A percentile compares a stretch with the other conserved stretches of the same genome.
These are phyloP conservation scores for Meriones psammophilus DNA, from an alignment of 2,797 vertebrate genomes.

Conservation along the genomic window DNA sequence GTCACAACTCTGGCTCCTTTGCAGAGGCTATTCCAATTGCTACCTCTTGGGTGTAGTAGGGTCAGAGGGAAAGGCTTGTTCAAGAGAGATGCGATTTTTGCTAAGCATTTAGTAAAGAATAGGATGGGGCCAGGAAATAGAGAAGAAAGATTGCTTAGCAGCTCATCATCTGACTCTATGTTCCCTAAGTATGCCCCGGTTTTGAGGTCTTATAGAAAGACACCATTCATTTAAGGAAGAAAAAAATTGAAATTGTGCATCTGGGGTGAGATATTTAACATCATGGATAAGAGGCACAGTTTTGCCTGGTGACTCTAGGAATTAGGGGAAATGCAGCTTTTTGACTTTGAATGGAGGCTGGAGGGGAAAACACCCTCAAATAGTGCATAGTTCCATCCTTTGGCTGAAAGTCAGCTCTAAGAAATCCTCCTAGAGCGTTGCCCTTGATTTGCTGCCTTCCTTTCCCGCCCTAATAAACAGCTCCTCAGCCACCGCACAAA, in stretches of 20 bases:
- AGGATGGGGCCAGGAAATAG: neutral
- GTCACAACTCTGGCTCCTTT: fast-evolving
- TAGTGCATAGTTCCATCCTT: neutral
- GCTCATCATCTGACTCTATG: neutral
- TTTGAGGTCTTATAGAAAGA: neutral
- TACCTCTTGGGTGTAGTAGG: too few relatives aligned
- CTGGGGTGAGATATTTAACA: conserved; percentile 33
- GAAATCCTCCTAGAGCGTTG: neutral
- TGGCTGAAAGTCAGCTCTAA: conserved; percentile 42
- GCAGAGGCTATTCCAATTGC: neutral
- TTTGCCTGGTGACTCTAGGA: neutral
- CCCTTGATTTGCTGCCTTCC: neutral
- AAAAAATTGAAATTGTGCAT: neutral
- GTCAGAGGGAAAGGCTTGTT: neutral
- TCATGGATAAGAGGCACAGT: neutral
- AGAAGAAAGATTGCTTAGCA: neutral
- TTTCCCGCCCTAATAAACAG: neutral
- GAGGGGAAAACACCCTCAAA: neutral
- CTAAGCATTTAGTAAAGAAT: neutral
- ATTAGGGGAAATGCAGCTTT: neutral
- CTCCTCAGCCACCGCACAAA: neutral
- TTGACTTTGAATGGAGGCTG: neutral
- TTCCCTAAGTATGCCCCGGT: neutral
- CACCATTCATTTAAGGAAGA: neutral
- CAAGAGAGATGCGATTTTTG: neutral